Evolutionary conservation across 2,888 invertebrate species (phyloP).

Genomic region (Nipponacmea schrenckii): DNA sequence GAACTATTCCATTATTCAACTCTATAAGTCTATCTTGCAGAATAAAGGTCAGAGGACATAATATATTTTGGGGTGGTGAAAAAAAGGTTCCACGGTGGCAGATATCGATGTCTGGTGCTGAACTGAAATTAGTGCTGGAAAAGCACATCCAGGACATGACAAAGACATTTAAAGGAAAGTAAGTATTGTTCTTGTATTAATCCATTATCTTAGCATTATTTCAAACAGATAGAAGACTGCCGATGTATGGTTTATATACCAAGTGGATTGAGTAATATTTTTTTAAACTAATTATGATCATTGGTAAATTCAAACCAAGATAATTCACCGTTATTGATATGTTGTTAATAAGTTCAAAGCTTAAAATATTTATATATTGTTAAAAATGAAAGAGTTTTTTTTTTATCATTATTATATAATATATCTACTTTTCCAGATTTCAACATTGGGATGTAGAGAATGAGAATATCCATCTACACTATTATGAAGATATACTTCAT

Average conservation of each 20-base stretch:
- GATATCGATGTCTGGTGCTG: conserved; percentile 5
- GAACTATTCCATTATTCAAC: too few species aligned
- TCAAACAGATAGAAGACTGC: too few species aligned
- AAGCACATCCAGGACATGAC: conserved; percentile 34
- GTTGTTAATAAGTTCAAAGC: too few species aligned
- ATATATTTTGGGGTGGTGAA: conserved; percentile 31
- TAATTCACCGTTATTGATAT: too few species aligned
- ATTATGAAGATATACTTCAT: background rate
- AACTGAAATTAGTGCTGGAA: conserved; percentile 30
- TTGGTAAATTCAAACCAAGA: too few species aligned
- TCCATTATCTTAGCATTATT: too few species aligned
- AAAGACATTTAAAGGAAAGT: conserved; percentile 37
- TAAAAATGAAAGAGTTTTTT: background rate
- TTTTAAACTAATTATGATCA: too few species aligned
- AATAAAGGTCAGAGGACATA: conserved; percentile 31
- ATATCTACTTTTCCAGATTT: background rate
- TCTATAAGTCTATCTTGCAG: conserved; percentile 2
- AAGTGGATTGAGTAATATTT: too few species aligned
- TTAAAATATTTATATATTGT: too few species aligned
- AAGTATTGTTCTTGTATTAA: conserved; percentile 20
- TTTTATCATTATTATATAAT: too few species aligned
- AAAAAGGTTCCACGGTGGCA: conserved; percentile 26
- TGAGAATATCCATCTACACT: conserved; percentile 9
- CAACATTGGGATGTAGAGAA: conserved; percentile 24
- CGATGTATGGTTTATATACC: too few species aligned